Evolutionary conservation across 2,113 vertebrate genomes (phyloP), one percentile per base, ranked within the genome.

Genomic region (Ahaetulla prasina): DNA sequence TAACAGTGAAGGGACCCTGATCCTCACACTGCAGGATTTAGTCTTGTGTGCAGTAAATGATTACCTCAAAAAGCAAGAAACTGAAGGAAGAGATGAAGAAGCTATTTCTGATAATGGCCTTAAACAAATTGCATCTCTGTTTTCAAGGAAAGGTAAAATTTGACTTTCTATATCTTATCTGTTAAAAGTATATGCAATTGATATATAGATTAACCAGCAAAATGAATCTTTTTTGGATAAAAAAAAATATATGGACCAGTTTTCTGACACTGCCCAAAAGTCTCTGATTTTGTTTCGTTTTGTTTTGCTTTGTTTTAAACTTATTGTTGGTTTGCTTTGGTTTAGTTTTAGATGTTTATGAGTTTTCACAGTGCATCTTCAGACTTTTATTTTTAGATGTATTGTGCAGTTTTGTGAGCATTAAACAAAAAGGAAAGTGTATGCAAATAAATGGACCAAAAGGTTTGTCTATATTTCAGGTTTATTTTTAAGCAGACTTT

Each of bases 31-130:
- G 55, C 16, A 3, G 30, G 94, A 93, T 63, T 94, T 98, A 80
- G 93, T 96, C 89, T 84, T 95, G 49, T 92, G 93, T 95, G 95
- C 95, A 91, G n/a, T 95, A 39, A 94, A 95, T 35, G 92, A 96
- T 30, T 92, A 63, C 85, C 94, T 95, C 54, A 93, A 80, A 22
- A 47, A 96, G 86, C 93, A 53, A 54, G 4, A n/a, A 10, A 25
- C 47, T 1, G 89, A 94, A 39, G 85, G 94, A 35, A 20, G 30
- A 35, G 60, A 68, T 52, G 89, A 94, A 92, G 55, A 39, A 57
- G 85, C 88, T 92, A 25, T n/a, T 43, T 4, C 25, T 85, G 25
- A 23, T 3, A 0, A 7, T 2, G 0, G 0, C 11, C 35, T 39
- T 93, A 86, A 12, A 85, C 80, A 95, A 94, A 80, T 86, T 87